Base-by-base conservation (phyloP, 2,113 vertebrate species). In the Phylloscopus whistleri region DNA sequence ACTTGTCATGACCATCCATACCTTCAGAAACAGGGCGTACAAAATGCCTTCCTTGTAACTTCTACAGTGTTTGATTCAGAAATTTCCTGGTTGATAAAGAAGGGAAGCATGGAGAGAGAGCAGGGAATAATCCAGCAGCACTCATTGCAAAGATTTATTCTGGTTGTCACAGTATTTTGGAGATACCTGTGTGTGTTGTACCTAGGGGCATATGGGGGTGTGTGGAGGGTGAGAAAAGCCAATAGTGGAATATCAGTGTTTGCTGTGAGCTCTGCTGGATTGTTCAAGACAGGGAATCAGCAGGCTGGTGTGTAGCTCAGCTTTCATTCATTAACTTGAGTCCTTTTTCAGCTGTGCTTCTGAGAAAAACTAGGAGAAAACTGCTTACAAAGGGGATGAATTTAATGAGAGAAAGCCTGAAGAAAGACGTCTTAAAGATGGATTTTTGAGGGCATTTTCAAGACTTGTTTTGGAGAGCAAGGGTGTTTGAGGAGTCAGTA, bases 1-100 rank as follows among this genome's bases (percentile, higher is more conserved):
- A 3, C 37, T 87, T 58, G 17, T 76, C n/a, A 3, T 21, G 69
- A 43, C 30, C 26, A 7, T 49, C 59, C 0, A 0, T 62, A 23
- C 46, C 30, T 83, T 90, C 64, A 52, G 11, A 90, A 77, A 24
- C 0, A 33, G 39, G 48, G 7, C 15, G 1, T 37, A 6, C 27
- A 23, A 4, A 43, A 37, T 60, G 22, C 49, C 37, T 77, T 64
- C 14, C 23, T 30, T 3, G 0, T 22, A 10, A 35, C 35, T 80
- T 64, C 13, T 27, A 8, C 26, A 19, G 14, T 22, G 41, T 39
- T 89, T 81, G 22, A 31, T 72, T 73, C 13, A 10, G 49, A 37
- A 26, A 35, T 78, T 60, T 87, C 10, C 26, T 0, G 1, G 16
- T 43, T 85, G 56, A 59, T 62, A n/a, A 44, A 59, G 75, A 31